phyloP scores from a whole-genome alignment of 2,888 invertebrate species.

The Caradrina clavipalpis region DNA sequence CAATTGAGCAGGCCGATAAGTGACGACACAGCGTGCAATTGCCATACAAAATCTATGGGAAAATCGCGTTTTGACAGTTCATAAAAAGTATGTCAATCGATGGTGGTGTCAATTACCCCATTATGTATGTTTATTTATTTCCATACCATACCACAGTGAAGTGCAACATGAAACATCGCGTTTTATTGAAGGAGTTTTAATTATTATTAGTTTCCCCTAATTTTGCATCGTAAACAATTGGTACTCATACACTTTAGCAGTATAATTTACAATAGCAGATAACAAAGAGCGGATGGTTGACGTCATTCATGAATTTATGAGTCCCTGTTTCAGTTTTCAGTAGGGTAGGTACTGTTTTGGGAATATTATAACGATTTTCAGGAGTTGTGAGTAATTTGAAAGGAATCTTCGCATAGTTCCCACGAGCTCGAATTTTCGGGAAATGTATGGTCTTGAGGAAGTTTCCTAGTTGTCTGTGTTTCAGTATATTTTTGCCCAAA shows the following conservation, averaged over 20 bases:
- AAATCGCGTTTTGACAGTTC: too few relatives aligned
- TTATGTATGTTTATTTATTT: too few relatives aligned
- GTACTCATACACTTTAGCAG: neutral
- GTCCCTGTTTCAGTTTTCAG: conserved; percentile 9
- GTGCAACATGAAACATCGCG: too few relatives aligned
- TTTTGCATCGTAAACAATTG: neutral
- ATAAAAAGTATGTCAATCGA: too few relatives aligned
- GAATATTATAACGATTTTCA: conserved; percentile 12
- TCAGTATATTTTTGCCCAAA: too few relatives aligned
- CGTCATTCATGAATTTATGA: conserved; percentile 27
- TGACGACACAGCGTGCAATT: too few relatives aligned
- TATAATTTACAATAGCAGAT: conserved; percentile 5
- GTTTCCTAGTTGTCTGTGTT: too few relatives aligned
- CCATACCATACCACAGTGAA: too few relatives aligned
- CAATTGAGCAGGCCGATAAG: too few relatives aligned
- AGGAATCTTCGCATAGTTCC: neutral
- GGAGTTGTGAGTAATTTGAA: conserved; percentile 9
- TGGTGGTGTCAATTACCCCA: too few relatives aligned
- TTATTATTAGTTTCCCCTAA: neutral
- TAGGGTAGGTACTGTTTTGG: conserved; percentile 8
- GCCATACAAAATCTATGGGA: too few relatives aligned
- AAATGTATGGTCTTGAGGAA: neutral
- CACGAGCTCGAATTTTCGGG: neutral
- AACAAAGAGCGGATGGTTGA: conserved; percentile 28
- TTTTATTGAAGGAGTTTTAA: neutral